phyloP scores from a whole-genome alignment of 2,888 invertebrate species.

The Drosophila nigricruria region DNA sequence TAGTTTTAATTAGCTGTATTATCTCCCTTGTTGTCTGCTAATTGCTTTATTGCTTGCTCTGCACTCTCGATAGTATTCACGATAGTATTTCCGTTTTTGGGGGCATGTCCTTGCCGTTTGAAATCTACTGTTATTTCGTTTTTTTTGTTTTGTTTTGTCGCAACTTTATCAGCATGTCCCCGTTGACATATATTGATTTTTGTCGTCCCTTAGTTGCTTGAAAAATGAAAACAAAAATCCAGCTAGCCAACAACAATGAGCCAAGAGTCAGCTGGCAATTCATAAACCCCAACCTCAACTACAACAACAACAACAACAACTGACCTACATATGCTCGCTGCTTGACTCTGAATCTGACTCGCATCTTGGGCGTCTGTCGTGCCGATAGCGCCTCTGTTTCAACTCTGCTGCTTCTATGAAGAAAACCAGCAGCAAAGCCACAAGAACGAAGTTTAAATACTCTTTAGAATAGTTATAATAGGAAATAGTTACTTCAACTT shows the following conservation, averaged over 20 bases:
- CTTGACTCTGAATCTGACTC: constrained; percentile 61
- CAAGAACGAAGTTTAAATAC: constrained; percentile 26
- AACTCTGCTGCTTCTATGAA: constrained; percentile 34
- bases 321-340: constrained; percentile 75
- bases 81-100: constrained; percentile 9
- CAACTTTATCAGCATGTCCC: constrained; percentile 77
- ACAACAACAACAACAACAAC: constrained; percentile 36
- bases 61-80: constrained; percentile 45
- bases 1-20: constrained; percentile 81
- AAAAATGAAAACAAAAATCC: constrained; percentile 75
- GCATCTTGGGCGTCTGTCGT: constrained; percentile 54
- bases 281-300: constrained; percentile 55
- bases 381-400: constrained; percentile 41
- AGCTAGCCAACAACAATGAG: constrained; percentile 36
- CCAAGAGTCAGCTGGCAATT: constrained; percentile 73
- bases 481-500: neutral
- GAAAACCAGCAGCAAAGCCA: constrained; percentile 25
- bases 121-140: constrained; percentile 47
- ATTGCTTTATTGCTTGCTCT: constrained; percentile 74
- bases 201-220: constrained; percentile 33
- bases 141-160: constrained; percentile 59
- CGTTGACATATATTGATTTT: constrained; percentile 77
- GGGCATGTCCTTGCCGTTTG: constrained; percentile 50
- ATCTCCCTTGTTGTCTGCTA: constrained; percentile 77
- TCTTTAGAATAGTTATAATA: neutral